These are phyloP conservation scores for Perccottus glenii DNA, from an alignment of 2,113 vertebrate species.

Conservation along the genomic window DNA sequence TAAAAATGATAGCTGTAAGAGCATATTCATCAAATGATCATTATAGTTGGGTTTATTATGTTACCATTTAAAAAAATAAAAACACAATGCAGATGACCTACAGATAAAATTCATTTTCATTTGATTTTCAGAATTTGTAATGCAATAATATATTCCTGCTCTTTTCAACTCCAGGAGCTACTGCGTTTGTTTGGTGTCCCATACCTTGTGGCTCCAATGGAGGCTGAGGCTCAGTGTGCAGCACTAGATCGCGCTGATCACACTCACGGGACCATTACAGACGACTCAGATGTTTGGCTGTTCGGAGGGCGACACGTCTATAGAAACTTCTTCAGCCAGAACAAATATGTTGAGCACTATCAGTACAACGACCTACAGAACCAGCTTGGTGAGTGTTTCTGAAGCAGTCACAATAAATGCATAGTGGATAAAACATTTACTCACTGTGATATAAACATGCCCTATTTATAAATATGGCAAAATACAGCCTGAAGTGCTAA, in stretches of 20 bases:
- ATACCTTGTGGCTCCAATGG: conserved; percentile 91
- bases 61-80: too few species aligned
- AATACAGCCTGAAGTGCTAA: too few species aligned
- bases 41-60: too few species aligned
- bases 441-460: too few species aligned
- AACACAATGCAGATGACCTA: too few species aligned
- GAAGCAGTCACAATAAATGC: too few species aligned
- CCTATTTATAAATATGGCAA: too few species aligned
- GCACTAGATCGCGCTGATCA: conserved; percentile 88
- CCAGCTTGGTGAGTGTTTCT: conserved; percentile 85
- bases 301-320: conserved; percentile 95
- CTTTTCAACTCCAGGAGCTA: conserved; percentile 83
- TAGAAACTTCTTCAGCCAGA: conserved; percentile 96
- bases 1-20: too few species aligned
- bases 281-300: conserved; percentile 98
- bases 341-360: conserved; percentile 91
- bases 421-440: too few species aligned
- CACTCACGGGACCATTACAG: conserved; percentile 94
- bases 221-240: conserved; percentile 96
- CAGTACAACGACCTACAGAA: conserved; percentile 91
- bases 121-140: too few species aligned
- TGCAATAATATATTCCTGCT: background rate
- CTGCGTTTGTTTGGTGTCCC: conserved; percentile 92
- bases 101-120: too few species aligned
- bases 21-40: too few species aligned